phyloP scores from a whole-genome alignment of 2,888 invertebrate species.

The Alsophila aescularia region DNA sequence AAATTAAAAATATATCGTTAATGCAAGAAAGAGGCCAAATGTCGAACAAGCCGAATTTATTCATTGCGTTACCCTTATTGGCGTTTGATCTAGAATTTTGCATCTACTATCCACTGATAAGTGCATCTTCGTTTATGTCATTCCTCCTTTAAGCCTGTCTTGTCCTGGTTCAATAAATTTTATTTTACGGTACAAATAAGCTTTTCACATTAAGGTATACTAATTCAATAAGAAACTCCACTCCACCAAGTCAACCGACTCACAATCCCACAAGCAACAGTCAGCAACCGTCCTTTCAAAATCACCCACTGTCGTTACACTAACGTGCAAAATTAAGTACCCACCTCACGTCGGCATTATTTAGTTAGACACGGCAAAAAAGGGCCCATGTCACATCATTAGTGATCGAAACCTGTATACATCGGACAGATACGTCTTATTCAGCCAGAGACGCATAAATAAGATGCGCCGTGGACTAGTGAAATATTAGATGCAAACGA shows the following conservation, averaged over 20 bases:
- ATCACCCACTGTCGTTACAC: slow-evolving; percentile 35
- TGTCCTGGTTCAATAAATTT: too few species aligned
- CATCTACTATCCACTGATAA: too few species aligned
- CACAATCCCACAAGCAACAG: not conserved
- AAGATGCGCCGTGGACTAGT: slow-evolving; percentile 64
- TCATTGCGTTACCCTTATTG: too few species aligned
- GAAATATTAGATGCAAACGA: slow-evolving; percentile 81
- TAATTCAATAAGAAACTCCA: too few species aligned
- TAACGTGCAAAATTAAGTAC: slow-evolving; percentile 51
- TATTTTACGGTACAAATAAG: too few species aligned
- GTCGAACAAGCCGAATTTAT: too few species aligned
- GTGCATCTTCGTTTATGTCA: too few species aligned
- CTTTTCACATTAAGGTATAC: too few species aligned
- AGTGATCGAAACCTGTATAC: slow-evolving; percentile 66
- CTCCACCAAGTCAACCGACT: not conserved
- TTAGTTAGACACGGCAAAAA: slow-evolving; percentile 76
- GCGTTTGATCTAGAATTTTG: too few species aligned
- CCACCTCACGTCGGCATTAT: slow-evolving; percentile 67
- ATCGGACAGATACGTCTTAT: slow-evolving; percentile 71
- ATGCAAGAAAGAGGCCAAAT: too few species aligned
- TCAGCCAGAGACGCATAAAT: slow-evolving; percentile 68
- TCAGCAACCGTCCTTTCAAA: slow-evolving; percentile 23
- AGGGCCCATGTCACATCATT: slow-evolving; percentile 74
- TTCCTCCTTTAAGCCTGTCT: too few species aligned
- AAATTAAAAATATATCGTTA: too few species aligned